Evolutionary conservation across 2,113 vertebrate genomes (phyloP), one percentile per base, ranked within the genome.

Genomic region (Leiothrix lutea): DNA sequence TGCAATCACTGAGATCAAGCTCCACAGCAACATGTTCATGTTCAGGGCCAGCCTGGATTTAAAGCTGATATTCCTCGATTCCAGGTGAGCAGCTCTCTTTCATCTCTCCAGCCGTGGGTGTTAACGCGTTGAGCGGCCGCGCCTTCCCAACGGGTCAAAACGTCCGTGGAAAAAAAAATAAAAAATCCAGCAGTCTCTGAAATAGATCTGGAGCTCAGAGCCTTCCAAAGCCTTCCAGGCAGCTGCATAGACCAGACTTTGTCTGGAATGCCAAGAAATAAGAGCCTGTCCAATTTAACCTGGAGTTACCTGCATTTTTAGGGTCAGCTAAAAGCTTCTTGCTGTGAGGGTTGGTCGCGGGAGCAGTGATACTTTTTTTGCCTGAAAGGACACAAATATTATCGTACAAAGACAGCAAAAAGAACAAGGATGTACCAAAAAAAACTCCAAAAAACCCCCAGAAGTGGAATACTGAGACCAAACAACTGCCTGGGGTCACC

Each of bases 1-100:
- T 26, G 99, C 99, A n/a, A 98, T 99, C 97, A 99, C 99, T 0
- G 99, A 99, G 97, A 98, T 99, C 97, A 99, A 99, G 93, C 98
- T 99, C 40, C 98, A 99, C 95, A 99, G 98, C 47, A 99, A 99
- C 97, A 99, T 99, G 99, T 99, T 99, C 88, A 99, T 99, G 99
- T 99, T 99, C 96, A 98, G 99, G 62, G 99, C 99, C 75, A 99
- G 99, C 61, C 98, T 99, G 35, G 99, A 99, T 87, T 97, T 99
- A 44, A 99, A 99, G 93, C 97, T 99, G 71, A 99, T 99, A 75
- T 99, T 99, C 97, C 96, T 99, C 79, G 99, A 99, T 89, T 99
- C 98, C 89, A 99, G 99, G 99, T 99, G 97, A 97, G 98, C 70
- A 17, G 67, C 14, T 61, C 14, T 61, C 38, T 74, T 75, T 67